phyloP scores from a whole-genome alignment of 2,113 vertebrate genomes.

The Silurus meridionalis region DNA sequence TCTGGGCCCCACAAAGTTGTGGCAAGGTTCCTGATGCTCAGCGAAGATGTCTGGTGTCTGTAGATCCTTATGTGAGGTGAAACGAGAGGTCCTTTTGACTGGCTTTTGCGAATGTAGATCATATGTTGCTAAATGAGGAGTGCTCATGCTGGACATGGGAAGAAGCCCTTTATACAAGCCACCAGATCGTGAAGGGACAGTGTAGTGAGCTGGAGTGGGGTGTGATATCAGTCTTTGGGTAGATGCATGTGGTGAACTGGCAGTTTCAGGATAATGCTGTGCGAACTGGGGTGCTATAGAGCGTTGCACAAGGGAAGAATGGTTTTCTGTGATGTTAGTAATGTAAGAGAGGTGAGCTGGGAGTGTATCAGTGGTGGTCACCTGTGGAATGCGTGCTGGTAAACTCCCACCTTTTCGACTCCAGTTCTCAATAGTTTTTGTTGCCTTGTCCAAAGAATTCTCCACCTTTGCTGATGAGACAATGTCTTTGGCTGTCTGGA shows the following conservation, averaged over 20 bases:
- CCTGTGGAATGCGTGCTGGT: constrained; percentile 68
- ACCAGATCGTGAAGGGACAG: constrained; percentile 70
- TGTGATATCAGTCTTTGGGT: constrained; percentile 65
- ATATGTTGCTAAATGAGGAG: constrained; percentile 71
- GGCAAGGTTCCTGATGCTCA: constrained; percentile 65
- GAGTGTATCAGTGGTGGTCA: constrained; percentile 62
- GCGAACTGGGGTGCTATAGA: constrained; percentile 61
- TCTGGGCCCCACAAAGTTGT: constrained; percentile 55
- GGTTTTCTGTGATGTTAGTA: constrained; percentile 64
- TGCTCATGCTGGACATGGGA: constrained; percentile 71
- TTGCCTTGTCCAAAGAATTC: constrained; percentile 87
- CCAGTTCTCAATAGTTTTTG: constrained; percentile 89
- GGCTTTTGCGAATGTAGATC: constrained; percentile 65
- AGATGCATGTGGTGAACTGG: constrained; percentile 57
- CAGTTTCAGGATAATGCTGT: constrained; percentile 56
- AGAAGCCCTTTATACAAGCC: constrained; percentile 73
- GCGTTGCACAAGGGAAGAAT: constrained; percentile 58
- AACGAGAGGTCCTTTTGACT: constrained; percentile 58
- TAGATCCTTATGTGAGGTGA: constrained; percentile 68
- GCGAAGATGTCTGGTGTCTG: constrained; percentile 77
- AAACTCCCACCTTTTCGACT: constrained; percentile 76
- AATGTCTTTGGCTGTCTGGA: constrained; percentile 91
- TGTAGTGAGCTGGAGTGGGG: constrained; percentile 74
- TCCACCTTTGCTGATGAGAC: constrained; percentile 88
- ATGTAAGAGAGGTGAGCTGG: constrained; percentile 64